Percentiles rank a stretch among this genome's conserved stretches.
These are phyloP conservation scores for Cardinalis cardinalis DNA, from an alignment of 2,113 vertebrate species.

Conservation along the genomic window DNA sequence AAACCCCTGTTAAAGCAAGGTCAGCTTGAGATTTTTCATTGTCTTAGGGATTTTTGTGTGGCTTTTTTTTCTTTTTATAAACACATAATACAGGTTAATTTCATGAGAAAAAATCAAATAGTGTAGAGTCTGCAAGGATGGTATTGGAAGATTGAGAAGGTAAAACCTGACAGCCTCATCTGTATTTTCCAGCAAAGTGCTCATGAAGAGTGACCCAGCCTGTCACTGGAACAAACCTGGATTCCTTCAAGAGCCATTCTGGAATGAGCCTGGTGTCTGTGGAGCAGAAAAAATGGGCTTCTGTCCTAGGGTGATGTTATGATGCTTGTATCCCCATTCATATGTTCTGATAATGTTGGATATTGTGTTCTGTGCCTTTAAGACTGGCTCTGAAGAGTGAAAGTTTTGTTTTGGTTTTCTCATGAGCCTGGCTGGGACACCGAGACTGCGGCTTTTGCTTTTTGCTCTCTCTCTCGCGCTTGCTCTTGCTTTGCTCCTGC, in stretches of 20 bases:
- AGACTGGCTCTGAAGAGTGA: too few relatives aligned
- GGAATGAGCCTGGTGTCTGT: neutral
- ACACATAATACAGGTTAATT: neutral
- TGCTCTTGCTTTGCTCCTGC: too few relatives aligned
- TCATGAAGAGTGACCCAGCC: neutral
- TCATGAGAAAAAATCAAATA: neutral
- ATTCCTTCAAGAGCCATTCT: neutral
- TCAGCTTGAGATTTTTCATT: neutral
- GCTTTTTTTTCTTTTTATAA: neutral
- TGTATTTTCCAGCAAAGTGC: neutral
- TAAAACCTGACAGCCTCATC: neutral
- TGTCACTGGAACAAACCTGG: neutral
- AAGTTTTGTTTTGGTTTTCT: too few relatives aligned
- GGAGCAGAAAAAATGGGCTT: rapidly evolving
- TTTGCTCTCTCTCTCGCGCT: too few relatives aligned
- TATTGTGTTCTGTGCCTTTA: too few relatives aligned
- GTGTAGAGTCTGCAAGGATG: neutral
- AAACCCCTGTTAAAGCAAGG: neutral
- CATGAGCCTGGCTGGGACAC: too few relatives aligned
- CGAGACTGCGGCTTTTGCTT: too few relatives aligned
- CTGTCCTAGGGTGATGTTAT: too few relatives aligned
- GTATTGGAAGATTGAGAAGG: neutral
- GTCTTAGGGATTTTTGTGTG: neutral
- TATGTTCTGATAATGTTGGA: too few relatives aligned
- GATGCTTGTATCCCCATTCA: too few relatives aligned